phyloP scores from a whole-genome alignment of 1,140 invertebrate genomes.

The Orchestia grillus region DNA sequence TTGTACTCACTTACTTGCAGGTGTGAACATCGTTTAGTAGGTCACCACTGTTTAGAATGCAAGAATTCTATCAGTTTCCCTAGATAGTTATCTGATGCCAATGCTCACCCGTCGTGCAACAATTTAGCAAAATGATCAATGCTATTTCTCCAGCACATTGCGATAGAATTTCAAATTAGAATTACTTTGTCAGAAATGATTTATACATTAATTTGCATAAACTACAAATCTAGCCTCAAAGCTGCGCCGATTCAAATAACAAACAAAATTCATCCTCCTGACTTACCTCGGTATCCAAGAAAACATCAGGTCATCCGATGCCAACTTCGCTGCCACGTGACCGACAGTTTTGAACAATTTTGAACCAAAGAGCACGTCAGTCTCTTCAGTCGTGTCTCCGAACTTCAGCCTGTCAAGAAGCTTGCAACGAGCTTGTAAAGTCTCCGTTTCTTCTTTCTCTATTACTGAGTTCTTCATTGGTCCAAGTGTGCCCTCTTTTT shows the following conservation, averaged over 20 bases:
- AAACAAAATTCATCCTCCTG: neutral
- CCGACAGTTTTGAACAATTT: neutral
- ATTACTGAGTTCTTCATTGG: neutral
- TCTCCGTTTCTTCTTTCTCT: neutral
- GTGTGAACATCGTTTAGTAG: too few relatives aligned
- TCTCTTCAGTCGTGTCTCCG: neutral
- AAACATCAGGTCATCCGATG: slow-evolving; percentile 2
- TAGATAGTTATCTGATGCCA: neutral
- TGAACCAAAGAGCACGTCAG: neutral
- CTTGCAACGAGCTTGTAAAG: neutral
- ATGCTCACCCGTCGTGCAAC: neutral
- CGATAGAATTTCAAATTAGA: neutral
- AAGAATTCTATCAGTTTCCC: neutral
- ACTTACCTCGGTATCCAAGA: slow-evolving; percentile 16
- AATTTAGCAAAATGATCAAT: neutral
- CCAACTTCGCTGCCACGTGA: neutral
- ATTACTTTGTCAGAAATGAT: neutral
- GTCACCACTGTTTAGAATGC: neutral
- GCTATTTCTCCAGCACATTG: neutral
- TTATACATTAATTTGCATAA: neutral
- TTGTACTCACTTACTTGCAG: too few relatives aligned
- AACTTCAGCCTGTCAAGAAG: neutral
- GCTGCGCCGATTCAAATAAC: neutral
- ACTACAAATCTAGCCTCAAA: neutral
- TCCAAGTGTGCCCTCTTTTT: neutral